Percentiles rank a stretch among this genome's conserved stretches.
Evolutionary conservation across 2,113 vertebrate species (phyloP).

Genomic region (Daubentonia madagascariensis): DNA sequence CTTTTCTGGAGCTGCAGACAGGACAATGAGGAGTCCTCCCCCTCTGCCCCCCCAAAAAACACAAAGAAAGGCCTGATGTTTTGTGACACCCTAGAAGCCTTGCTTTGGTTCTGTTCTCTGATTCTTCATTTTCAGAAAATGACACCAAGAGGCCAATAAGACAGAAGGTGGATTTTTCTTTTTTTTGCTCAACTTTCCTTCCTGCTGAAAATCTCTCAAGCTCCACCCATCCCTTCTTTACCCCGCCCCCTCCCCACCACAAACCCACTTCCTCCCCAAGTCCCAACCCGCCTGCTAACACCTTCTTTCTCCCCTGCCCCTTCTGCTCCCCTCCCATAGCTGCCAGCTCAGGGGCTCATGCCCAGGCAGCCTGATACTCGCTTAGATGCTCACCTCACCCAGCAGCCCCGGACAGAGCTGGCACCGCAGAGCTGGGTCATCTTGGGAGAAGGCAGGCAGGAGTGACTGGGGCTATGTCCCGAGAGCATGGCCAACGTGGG

Average conservation of each 20-base stretch:
- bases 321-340: not conserved
- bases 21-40: not conserved
- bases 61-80: not conserved
- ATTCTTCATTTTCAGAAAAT: constrained; percentile 55
- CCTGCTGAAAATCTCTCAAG: constrained; percentile 55
- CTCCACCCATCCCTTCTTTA: not conserved
- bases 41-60: not conserved
- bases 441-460: constrained; percentile 28
- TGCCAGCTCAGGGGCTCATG: not conserved
- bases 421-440: not conserved
- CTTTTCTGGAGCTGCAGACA: not conserved
- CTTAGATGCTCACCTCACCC: constrained; percentile 11
- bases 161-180: not conserved
- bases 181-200: constrained; percentile 66
- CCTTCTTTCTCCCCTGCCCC: not conserved
- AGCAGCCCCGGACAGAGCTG: constrained; percentile 14
- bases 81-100: not conserved
- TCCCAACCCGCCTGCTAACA: not conserved
- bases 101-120: not conserved
- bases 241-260: not conserved
- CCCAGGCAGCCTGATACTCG: constrained; percentile 10
- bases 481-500: not conserved
- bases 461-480: not conserved
- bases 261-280: constrained; percentile 67
- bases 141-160: not conserved